Evolutionary conservation across 2,113 vertebrate genomes (phyloP), one percentile per base, ranked within the genome.

Genomic region (Equus przewalskii): DNA sequence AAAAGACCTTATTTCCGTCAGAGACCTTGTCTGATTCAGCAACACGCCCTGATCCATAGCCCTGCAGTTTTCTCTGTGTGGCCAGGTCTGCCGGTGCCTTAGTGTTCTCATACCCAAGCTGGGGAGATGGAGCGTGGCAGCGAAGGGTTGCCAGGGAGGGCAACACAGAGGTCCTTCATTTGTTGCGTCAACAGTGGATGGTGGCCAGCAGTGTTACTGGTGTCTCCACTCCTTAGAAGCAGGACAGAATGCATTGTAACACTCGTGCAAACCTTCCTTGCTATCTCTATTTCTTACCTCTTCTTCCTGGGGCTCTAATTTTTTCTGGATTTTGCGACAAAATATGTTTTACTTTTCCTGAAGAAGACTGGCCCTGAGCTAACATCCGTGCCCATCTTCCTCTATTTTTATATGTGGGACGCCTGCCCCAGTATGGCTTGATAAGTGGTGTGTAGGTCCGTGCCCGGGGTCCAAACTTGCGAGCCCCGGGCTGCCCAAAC

Each of bases 191-290:
- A 0, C 11, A 0, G 5, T 3, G 3, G 21, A 5, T 49, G 58
- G 6, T 1, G 0, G 24, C 70, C 49, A 10, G 1, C 41, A 41
- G 0, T 19, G 5, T 46, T 19, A 3, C 60, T 2, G 0, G 3
- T 5, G 22, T 24, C 69, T n/a, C 22, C 7, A 0, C 5, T 30
- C 67, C 30, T 30, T 36, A 12, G 58, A 46, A 76, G 36, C 16
- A 10, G 73, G 49, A 33, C 56, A 49, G 64, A n/a, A 22, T 83
- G 46, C 2, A 5, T 13, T 41, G 44, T 22, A 41, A 12, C 19
- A 80, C 28, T 51, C 28, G 1, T 9, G 41, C 30, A 51, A 8
- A 36, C 13, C 18, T 58, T 60, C 58, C 46, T 73, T 80, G n/a
- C 49, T 21, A 0, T 49, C 26, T 64, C 78, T 62, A 0, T 51